Conservation (phyloP, 2,113 vertebrate species). For the Ochotona curzoniae region DNA sequence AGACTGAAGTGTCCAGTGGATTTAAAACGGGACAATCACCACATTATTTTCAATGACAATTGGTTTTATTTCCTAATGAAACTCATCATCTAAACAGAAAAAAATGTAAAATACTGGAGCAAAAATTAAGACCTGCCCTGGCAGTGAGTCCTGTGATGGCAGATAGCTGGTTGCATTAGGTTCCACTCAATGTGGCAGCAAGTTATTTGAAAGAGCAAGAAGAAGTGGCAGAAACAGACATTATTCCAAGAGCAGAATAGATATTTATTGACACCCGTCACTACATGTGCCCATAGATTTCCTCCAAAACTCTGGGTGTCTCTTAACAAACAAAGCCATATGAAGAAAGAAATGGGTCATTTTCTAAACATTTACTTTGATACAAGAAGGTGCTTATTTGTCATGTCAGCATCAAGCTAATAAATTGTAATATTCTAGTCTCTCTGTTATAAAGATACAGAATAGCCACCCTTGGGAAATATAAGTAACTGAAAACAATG, state of each 20-base stretch:
- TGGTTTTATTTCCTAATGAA: background rate
- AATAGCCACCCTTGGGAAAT: background rate
- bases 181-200: background rate
- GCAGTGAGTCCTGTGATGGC: background rate
- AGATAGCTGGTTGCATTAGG: background rate
- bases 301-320: background rate
- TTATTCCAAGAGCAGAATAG: background rate
- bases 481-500: slow-evolving; percentile 13
- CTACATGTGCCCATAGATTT: background rate
- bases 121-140: background rate
- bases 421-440: background rate
- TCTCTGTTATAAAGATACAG: background rate
- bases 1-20: background rate
- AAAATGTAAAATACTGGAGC: background rate
- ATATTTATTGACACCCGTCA: background rate
- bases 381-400: slow-evolving; percentile 26
- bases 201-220: background rate
- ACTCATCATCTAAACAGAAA: slow-evolving; percentile 12
- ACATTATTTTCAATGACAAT: background rate
- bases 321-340: background rate
- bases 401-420: slow-evolving; percentile 14
- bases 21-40: background rate
- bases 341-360: slow-evolving; percentile 1
- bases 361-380: slow-evolving; percentile 45
- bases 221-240: background rate